A percentile compares a stretch with the other conserved stretches of the same genome.
These are phyloP conservation scores for Hofmannophila pseudospretella DNA, from an alignment of 2,888 invertebrate genomes.

Conservation along the genomic window DNA sequence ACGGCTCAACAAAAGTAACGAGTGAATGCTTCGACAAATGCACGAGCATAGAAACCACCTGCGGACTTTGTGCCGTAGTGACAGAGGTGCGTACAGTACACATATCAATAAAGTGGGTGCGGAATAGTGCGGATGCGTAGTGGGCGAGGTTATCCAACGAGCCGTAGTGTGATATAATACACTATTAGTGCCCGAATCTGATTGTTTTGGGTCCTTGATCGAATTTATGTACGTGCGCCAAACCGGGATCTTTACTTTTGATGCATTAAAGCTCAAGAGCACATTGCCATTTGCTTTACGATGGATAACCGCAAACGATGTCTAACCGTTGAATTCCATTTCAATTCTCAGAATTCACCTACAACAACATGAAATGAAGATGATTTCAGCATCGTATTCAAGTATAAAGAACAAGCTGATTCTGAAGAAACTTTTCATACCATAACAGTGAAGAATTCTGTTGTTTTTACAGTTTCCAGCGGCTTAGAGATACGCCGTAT, in stretches of 20 bases:
- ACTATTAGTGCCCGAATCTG: slow-evolving; percentile 20
- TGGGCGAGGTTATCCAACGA: slow-evolving; percentile 14
- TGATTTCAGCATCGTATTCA: not conserved
- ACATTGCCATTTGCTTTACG: slow-evolving; percentile 12
- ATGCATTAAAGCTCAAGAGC: slow-evolving; percentile 22
- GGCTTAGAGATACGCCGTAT: slow-evolving; percentile 41
- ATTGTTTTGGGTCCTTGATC: slow-evolving; percentile 46
- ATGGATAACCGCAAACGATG: slow-evolving; percentile 13
- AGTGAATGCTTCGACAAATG: not conserved
- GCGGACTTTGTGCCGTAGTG: slow-evolving; percentile 3
- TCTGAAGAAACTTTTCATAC: slow-evolving; percentile 1
- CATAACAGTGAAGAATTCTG: slow-evolving; percentile 11
- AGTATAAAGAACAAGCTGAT: not conserved
- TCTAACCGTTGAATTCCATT: not conserved
- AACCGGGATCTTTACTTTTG: slow-evolving; percentile 25
- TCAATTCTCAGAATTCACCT: not conserved
- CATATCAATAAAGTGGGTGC: slow-evolving; percentile 14
- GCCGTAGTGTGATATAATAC: slow-evolving; percentile 20
- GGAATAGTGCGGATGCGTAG: slow-evolving; percentile 14
- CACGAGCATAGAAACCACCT: not conserved
- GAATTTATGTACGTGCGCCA: slow-evolving; percentile 31
- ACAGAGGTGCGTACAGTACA: slow-evolving; percentile 16
- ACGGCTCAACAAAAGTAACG: no score
- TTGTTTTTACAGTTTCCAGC: slow-evolving; percentile 34
- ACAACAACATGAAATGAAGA: not conserved